Conservation (phyloP, 2,888 invertebrate genomes). For the Cynaeus angustus region DNA sequence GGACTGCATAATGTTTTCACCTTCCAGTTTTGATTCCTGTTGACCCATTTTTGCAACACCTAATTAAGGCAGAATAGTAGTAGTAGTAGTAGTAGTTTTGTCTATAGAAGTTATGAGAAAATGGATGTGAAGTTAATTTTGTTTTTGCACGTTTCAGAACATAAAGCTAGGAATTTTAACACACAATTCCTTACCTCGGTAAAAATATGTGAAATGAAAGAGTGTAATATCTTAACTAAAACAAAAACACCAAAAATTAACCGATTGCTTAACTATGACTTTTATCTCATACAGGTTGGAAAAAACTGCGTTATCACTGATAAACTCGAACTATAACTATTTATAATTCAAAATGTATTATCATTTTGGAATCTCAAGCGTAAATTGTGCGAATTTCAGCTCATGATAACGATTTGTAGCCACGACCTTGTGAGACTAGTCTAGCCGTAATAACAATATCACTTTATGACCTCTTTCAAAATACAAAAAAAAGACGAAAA, state of each 20-base stretch:
- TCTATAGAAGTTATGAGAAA: slow-evolving; percentile 5
- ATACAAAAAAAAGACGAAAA: too few relatives aligned
- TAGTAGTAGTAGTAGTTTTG: background rate
- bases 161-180: too few relatives aligned
- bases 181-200: slow-evolving; percentile 1
- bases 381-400: background rate
- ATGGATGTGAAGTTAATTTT: background rate
- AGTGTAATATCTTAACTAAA: background rate
- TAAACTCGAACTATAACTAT: slow-evolving; percentile 17
- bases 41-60: slow-evolving; percentile 21
- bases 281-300: slow-evolving; percentile 15
- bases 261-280: background rate
- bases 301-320: slow-evolving; percentile 23
- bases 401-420: background rate
- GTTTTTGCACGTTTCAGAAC: background rate
- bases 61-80: background rate
- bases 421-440: background rate
- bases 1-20: slow-evolving; percentile 17
- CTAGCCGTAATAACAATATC: background rate
- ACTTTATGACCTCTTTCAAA: too few relatives aligned
- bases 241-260: background rate
- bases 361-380: background rate
- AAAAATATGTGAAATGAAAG: too few relatives aligned
- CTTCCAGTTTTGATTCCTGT: slow-evolving; percentile 24
- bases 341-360: background rate